Evolutionary conservation across 2,888 invertebrate genomes (phyloP), one percentile per base, ranked within the genome.

Genomic region (Eupeodes latifasciatus): DNA sequence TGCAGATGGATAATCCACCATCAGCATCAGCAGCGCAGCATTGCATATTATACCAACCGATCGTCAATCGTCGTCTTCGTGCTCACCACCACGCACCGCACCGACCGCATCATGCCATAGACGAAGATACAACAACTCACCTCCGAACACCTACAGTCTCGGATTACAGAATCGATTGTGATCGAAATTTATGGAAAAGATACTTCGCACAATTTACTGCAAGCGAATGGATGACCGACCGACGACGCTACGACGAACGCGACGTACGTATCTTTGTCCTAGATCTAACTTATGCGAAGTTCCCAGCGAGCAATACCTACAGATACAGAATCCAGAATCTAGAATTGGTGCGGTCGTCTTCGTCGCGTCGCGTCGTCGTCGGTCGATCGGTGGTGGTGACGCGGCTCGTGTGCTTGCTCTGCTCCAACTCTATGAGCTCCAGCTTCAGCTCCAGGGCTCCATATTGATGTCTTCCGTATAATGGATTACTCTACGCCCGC

Each of bases 121-220:
- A 27, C 49, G 47, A 66, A 49, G 51, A 67, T 67, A 53, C 59
- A 44, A 61, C 53, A 49, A 74, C n/a, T 61, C 40, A 64, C 75
- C 77, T 66, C 77, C 61, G 72, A 81, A 67, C 81, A 79, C 79
- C 83, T 61, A 51, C 53, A 67, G 51, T 61, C 51, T 74, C 47
- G 47, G 79, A 55, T 67, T 61, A 81, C 81, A 55, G 76, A 79
- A 86, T 86, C 86, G 86, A 86, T 86, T 86, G 78, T 62, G 61
- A 82, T 86, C 86, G 86, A 86, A 79, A 86, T 86, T 86, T 83
- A 86, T 86, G 75, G 69, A 61, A 34, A 69, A 79, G 83, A 78
- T 79, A 79, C 78, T 75, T 78, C 79, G 74, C 78, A 86, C 86
- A 64, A 71, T 86, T 71, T 75, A 79, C 74, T 34, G 69, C 67